Base-by-base conservation (phyloP, 2,113 vertebrate species). In the Clupea harengus region DNA sequence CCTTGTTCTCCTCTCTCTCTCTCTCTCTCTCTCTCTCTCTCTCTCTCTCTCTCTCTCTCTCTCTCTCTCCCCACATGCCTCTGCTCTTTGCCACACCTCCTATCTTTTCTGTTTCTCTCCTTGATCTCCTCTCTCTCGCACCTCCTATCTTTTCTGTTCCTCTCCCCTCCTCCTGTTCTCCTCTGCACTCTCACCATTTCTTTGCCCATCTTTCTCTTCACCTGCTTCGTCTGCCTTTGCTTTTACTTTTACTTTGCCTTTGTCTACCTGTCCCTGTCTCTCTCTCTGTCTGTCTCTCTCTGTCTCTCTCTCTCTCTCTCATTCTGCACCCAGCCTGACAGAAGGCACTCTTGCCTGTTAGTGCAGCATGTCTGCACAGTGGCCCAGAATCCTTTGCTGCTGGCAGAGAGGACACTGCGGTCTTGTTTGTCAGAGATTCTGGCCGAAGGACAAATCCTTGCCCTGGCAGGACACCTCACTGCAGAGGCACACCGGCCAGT, bases 341-440 rank as follows among this genome's bases (percentile, higher is more conserved):
- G 86, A 84, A 86, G 85, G 89, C 84, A 85, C 67, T 91, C 83
- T 83, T 83, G 88, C 86, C 86, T 83, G 88, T 85, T 85, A 80
- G 84, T 86, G 87, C 81, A 82, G 87, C 45, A 81, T 87, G 54
- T 45, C 83, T 83, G 85, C 64, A 72, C 64, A 28, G 84, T 84
- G 84, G 85, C 86, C 88, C 88, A 87, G 86, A 89, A 89, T 89
- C 81, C 80, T 82, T 87, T 86, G 89, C 89, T 86, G 83, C 75
- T 90, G 89, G 86, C 90, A 87, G 57, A 44, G 84, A 87, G 87
- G 88, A 87, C 89, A 85, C 88, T 89, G 87, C 87, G 83, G 87
- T 88, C 87, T 86, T 86, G 84, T 89, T 88, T 88, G 81, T 87
- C 87, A 87, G 64, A 72, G 84, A 83, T 89, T 82, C 85, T 84